These are phyloP conservation scores for Xyrichtys novacula DNA, from an alignment of 2,797 vertebrate species.

Conservation along the genomic window DNA sequence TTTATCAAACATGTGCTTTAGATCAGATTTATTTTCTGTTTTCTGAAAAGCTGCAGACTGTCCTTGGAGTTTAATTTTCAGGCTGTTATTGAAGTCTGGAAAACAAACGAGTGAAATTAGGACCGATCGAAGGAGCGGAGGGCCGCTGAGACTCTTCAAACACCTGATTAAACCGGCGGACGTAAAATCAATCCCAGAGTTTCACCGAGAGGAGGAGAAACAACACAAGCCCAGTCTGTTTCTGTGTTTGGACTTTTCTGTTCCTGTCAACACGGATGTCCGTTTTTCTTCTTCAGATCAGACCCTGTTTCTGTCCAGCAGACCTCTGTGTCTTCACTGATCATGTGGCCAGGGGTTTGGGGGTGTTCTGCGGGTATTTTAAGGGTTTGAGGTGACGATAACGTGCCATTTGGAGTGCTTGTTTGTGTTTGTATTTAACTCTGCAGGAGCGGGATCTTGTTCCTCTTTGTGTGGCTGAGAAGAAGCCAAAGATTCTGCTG, in stretches of 20 bases:
- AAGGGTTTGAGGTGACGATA: not conserved
- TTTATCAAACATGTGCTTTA: too few species aligned
- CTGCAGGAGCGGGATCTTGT: not conserved
- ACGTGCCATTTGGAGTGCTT: slow-evolving; percentile 28
- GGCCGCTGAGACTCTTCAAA: too few species aligned
- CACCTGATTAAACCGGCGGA: too few species aligned
- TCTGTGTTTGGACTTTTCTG: too few species aligned
- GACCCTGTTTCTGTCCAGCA: slow-evolving; percentile 22
- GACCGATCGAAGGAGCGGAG: too few species aligned
- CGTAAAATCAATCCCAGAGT: too few species aligned
- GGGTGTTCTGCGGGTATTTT: not conserved
- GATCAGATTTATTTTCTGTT: not conserved
- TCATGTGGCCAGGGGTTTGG: not conserved
- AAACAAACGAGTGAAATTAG: not conserved
- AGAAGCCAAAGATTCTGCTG: slow-evolving; percentile 50
- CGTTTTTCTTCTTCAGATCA: not conserved
- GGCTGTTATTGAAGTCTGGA: too few species aligned
- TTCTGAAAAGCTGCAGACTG: not conserved
- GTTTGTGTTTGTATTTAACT: slow-evolving; percentile 13
- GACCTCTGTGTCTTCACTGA: slow-evolving; percentile 17
- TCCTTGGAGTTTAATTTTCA: too few species aligned
- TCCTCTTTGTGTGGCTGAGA: slow-evolving; percentile 31
- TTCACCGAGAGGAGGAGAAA: too few species aligned
- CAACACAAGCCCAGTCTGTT: too few species aligned
- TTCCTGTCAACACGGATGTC: too few species aligned